Evolutionary conservation across 2,113 vertebrate species (phyloP).

Genomic region (Sarotherodon lohbergeri): DNA sequence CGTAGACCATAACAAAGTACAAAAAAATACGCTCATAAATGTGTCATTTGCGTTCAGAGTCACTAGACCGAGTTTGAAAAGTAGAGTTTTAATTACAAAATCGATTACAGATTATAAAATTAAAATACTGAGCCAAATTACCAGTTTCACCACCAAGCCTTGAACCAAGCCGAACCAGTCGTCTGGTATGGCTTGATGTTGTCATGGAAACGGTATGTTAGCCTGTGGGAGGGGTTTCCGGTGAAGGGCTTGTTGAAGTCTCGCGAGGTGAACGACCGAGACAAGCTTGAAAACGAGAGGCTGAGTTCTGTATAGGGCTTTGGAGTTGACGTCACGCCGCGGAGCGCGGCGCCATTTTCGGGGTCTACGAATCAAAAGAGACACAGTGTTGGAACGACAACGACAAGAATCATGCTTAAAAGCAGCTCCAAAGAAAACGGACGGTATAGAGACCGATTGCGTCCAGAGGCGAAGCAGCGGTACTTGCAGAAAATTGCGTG

Average conservation of each 20-base stretch:
- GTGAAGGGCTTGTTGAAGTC: neutral
- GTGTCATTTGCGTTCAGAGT: neutral
- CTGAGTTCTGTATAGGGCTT: neutral
- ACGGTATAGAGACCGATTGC: too few relatives aligned
- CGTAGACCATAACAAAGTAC: neutral
- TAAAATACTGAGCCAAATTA: neutral
- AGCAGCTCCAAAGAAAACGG: too few relatives aligned
- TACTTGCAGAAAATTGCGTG: too few relatives aligned
- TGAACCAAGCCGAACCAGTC: neutral
- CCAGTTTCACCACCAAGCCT: neutral
- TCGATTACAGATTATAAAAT: neutral
- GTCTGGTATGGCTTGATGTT: slow-evolving; percentile 1
- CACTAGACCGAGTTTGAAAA: neutral
- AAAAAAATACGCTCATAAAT: neutral
- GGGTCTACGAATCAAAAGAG: too few relatives aligned
- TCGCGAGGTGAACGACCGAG: neutral
- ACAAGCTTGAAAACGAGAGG: neutral
- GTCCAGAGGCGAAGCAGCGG: too few relatives aligned
- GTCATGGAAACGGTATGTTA: slow-evolving; percentile 21
- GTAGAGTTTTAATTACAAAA: neutral
- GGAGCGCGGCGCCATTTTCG: too few relatives aligned
- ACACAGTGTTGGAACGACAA: too few relatives aligned
- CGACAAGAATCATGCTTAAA: too few relatives aligned
- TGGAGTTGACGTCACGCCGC: too few relatives aligned
- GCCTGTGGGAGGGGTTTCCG: neutral